Evolutionary conservation across 1,140 invertebrate species (phyloP).

Genomic region (Triops cancriformis): DNA sequence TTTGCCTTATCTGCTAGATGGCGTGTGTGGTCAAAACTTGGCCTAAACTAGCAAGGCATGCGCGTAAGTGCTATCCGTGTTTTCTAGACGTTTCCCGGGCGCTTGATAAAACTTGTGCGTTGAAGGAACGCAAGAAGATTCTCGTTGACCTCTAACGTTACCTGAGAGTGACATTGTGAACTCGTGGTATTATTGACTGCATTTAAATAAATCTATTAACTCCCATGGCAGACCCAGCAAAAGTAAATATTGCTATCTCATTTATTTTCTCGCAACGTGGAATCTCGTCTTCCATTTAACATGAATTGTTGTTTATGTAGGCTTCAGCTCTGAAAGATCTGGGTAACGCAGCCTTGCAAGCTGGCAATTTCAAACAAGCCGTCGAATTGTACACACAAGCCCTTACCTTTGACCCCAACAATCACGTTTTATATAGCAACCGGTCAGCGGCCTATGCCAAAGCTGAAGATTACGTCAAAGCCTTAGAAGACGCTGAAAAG

Average conservation of each 20-base stretch:
- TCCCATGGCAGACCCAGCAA: neutral
- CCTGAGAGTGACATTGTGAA: neutral
- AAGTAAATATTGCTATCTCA: neutral
- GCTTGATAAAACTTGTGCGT: neutral
- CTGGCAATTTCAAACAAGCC: slow-evolving; percentile 63
- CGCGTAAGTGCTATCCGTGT: neutral
- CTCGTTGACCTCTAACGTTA: neutral
- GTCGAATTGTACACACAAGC: slow-evolving; percentile 68
- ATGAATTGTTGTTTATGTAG: slow-evolving; percentile 43
- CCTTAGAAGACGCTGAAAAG: slow-evolving; percentile 58
- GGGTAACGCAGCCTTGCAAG: slow-evolving; percentile 70
- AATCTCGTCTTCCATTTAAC: neutral
- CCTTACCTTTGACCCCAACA: slow-evolving; percentile 62
- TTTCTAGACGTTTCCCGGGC: slow-evolving; percentile 3
- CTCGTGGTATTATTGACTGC: neutral
- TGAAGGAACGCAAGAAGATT: neutral
- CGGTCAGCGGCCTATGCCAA: slow-evolving; percentile 57
- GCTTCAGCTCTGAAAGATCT: slow-evolving; percentile 69
- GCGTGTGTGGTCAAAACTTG: neutral
- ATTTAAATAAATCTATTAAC: neutral
- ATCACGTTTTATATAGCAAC: slow-evolving; percentile 59
- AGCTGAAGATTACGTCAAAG: slow-evolving; percentile 53
- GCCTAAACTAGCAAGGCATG: neutral
- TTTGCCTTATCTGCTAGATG: neutral
- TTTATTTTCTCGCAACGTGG: neutral